Evolutionary conservation across 2,797 vertebrate genomes (phyloP), one percentile per base, ranked within the genome.

Genomic region (Hypotaenidia okinawae): DNA sequence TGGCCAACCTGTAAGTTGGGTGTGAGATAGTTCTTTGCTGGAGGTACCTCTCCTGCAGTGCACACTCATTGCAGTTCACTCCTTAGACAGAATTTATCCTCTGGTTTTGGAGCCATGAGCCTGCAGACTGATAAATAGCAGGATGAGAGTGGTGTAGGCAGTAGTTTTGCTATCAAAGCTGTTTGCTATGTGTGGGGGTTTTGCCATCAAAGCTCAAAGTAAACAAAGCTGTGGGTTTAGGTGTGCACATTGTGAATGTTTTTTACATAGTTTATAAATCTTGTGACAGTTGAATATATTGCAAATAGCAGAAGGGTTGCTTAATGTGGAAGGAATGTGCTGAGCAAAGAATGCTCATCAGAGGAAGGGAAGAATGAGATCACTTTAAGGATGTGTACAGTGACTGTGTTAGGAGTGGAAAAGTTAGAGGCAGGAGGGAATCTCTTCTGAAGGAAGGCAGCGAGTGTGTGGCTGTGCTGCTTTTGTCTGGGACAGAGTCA

Each of bases 311-410:
- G 64, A 76, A 62, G 33, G 49, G 75, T 84, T 94, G 77, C 66
- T 82, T 79, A 79, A 79, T 24, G 41, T 90, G 81, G 90, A 94
- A 95, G 74, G 87, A 90, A 94, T 93, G 80, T 90, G 80, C 89
- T 84, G 89, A 95, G 74, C 77, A 87, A 96, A 76, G 79, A 85
- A 89, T 0, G 2, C 0, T 0, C 58, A 76, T 66, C 43, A 63
- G 68, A 81, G 90, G 73, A 84, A 87, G 54, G 51, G 80, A 78
- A 81, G 74, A 78, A 37, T 58, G 47, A 90, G 70, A 89, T 87
- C 80, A 75, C 51, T 67, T 33, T 23, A 86, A 41, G 10, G 37
- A 83, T 90, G 66, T 18, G 32, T 47, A 62, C 78, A 89, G 63
- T 47, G 82, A 32, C 51, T 55, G 58, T 64, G 32, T 49, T 45